These are phyloP conservation scores for Mustela lutreola DNA, from an alignment of 2,113 vertebrate species.

Conservation along the genomic window DNA sequence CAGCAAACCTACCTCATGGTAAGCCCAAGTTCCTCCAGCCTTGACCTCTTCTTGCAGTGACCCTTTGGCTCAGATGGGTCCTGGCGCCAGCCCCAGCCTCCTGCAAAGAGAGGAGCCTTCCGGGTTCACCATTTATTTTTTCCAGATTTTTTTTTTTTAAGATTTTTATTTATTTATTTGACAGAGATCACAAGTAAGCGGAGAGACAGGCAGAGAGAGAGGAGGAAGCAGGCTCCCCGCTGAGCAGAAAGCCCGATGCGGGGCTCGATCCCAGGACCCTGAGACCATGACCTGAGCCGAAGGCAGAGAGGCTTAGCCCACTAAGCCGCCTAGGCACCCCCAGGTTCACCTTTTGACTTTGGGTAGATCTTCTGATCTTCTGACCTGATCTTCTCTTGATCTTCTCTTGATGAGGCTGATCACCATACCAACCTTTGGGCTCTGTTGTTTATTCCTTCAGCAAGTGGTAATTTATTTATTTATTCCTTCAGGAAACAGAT, in stretches of 20 bases:
- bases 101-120: not conserved
- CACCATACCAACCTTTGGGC: not conserved
- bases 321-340: no score
- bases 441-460: not conserved
- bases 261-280: no score
- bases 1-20: not conserved
- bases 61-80: not conserved
- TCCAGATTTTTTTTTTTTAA: not conserved
- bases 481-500: not conserved
- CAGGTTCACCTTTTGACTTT: not conserved
- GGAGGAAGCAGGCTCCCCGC: no score
- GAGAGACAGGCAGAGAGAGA: no score
- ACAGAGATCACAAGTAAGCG: no score
- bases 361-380: not conserved
- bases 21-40: constrained; percentile 28
- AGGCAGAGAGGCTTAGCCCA: no score
- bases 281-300: no score
- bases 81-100: not conserved
- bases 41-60: not conserved
- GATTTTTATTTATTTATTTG: no score
- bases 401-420: not conserved
- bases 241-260: no score
- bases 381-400: not conserved
- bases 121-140: not conserved
- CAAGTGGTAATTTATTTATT: not conserved